Conservation (phyloP, 1,140 invertebrate species). For the Ips typographus region DNA sequence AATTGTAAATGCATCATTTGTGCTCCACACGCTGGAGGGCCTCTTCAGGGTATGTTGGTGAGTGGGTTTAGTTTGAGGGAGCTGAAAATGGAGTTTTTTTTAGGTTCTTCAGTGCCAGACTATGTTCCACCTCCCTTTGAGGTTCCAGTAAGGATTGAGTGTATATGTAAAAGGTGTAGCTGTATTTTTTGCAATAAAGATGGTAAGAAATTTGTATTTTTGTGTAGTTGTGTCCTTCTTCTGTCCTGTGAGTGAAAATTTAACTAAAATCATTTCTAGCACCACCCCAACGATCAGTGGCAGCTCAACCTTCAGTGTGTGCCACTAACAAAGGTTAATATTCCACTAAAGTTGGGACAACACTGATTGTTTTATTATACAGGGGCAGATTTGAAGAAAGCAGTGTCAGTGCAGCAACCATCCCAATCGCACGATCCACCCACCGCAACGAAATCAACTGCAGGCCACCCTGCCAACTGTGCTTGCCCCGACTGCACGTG, state of each 20-base stretch:
- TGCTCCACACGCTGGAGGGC: background rate
- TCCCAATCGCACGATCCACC: background rate
- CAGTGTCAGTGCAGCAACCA: conserved; percentile 2
- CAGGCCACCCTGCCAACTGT: too few species aligned
- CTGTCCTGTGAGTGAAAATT: background rate
- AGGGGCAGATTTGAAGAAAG: background rate
- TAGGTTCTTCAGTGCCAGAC: background rate
- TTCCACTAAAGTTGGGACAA: background rate
- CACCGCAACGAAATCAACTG: background rate
- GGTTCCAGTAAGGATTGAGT: conserved; percentile 21
- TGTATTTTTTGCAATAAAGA: conserved; percentile 19
- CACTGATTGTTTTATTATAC: background rate
- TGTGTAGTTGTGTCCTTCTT: background rate
- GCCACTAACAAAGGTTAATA: background rate
- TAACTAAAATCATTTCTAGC: background rate
- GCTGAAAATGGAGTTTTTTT: too few species aligned
- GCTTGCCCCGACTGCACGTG: too few species aligned
- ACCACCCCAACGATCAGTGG: background rate
- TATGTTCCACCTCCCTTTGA: conserved; percentile 28
- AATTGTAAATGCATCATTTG: conserved; percentile 25
- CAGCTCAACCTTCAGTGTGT: conserved; percentile 4
- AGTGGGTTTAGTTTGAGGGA: background rate
- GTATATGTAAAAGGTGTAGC: conserved; percentile 17
- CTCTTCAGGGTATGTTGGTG: background rate
- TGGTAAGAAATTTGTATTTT: conserved; percentile 1